These are phyloP conservation scores for Cyrtorhinus lividipennis DNA, from an alignment of 1,140 invertebrate species.

Conservation along the genomic window DNA sequence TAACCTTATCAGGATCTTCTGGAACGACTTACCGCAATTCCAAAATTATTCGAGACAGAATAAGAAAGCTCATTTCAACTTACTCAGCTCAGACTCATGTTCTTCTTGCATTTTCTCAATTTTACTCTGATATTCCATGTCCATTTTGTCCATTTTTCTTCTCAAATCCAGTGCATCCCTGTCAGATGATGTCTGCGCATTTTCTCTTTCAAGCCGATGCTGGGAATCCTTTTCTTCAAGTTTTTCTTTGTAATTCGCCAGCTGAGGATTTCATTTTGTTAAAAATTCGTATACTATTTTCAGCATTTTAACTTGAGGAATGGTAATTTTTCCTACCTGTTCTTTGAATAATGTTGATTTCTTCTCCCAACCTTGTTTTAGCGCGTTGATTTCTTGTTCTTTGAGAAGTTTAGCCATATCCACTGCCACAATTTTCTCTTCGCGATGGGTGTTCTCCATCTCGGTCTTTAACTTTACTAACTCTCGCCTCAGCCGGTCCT, in stretches of 20 bases:
- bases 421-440: slow-evolving; percentile 41
- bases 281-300: slow-evolving; percentile 4
- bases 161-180: slow-evolving; percentile 38
- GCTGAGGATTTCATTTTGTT: slow-evolving; percentile 30
- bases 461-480: slow-evolving; percentile 39
- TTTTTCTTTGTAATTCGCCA: slow-evolving; percentile 37
- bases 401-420: slow-evolving; percentile 36
- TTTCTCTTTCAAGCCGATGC: slow-evolving; percentile 39
- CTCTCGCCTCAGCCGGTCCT: slow-evolving; percentile 33
- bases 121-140: slow-evolving; percentile 37
- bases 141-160: slow-evolving; percentile 39
- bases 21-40: too few relatives aligned
- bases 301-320: not conserved
- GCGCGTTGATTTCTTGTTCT: slow-evolving; percentile 32
- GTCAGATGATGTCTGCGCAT: slow-evolving; percentile 36
- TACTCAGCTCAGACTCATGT: slow-evolving; percentile 43
- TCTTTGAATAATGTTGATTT: slow-evolving; percentile 37
- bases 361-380: slow-evolving; percentile 38
- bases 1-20: too few relatives aligned
- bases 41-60: too few relatives aligned
- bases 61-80: too few relatives aligned
- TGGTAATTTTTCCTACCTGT: slow-evolving; percentile 31
- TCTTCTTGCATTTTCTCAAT: slow-evolving; percentile 39
- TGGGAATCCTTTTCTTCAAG: slow-evolving; percentile 38
- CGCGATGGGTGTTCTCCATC: slow-evolving; percentile 40